Conservation (phyloP, 2,797 vertebrate genomes). For the Sphaeramia orbicularis region DNA sequence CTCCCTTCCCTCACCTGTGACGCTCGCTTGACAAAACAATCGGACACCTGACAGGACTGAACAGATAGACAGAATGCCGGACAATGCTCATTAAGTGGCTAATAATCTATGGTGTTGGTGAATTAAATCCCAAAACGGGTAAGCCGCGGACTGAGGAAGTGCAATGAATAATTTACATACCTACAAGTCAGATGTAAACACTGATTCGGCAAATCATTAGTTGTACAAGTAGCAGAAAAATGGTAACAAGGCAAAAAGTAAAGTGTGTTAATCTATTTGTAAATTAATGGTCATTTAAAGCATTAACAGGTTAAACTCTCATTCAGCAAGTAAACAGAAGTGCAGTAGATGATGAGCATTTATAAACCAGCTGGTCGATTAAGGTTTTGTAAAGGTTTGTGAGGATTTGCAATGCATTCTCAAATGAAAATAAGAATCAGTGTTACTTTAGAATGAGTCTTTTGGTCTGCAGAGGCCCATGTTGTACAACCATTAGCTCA, state of each 20-base stretch:
- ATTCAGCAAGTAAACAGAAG: background rate
- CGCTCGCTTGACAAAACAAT: constrained; percentile 57
- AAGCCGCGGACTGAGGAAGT: background rate
- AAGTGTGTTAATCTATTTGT: background rate
- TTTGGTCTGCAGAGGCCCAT: too few relatives aligned
- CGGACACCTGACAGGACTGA: constrained; percentile 39
- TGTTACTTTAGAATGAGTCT: too few relatives aligned
- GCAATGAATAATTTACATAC: background rate
- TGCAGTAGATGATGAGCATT: background rate
- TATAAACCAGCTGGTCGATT: background rate
- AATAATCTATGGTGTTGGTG: constrained; percentile 8
- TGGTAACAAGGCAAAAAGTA: background rate
- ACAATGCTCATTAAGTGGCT: constrained; percentile 28
- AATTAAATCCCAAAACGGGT: too few relatives aligned
- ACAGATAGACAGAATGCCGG: constrained; percentile 8
- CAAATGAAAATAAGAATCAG: too few relatives aligned
- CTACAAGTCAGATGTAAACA: background rate
- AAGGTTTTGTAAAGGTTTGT: background rate
- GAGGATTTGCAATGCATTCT: too few relatives aligned
- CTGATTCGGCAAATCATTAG: background rate
- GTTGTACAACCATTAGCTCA: too few relatives aligned
- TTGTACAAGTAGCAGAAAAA: background rate
- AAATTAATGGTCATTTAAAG: constrained; percentile 18
- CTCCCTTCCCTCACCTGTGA: constrained; percentile 44
- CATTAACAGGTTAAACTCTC: background rate